Conservation (phyloP, 2,797 vertebrate genomes). For the Gymnoscopelus braueri region DNA sequence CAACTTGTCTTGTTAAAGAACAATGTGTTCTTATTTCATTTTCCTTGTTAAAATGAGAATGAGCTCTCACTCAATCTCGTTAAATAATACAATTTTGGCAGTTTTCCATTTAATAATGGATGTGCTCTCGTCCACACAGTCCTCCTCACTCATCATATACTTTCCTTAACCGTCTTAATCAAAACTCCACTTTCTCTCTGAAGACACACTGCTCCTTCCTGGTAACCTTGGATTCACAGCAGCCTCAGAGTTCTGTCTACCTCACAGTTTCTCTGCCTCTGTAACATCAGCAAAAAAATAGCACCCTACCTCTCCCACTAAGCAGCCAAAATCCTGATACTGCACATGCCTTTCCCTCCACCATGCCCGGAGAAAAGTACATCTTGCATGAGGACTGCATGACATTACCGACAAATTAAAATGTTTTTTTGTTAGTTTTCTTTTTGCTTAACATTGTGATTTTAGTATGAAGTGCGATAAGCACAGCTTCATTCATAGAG, state of each 20-base stretch:
- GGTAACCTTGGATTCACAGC: conserved; percentile 19
- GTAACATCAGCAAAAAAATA: conserved; percentile 32
- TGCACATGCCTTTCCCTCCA: not conserved
- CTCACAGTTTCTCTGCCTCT: conserved; percentile 19
- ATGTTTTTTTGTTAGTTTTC: not conserved
- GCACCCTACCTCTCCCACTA: not conserved
- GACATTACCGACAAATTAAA: not conserved
- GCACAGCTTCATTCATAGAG: not conserved
- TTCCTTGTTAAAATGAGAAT: too few species aligned
- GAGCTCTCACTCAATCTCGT: too few species aligned
- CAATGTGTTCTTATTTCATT: too few species aligned
- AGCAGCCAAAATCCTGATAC: conserved; percentile 19
- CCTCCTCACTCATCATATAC: too few species aligned
- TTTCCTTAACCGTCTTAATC: not conserved
- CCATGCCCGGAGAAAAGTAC: not conserved
- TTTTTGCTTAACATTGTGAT: not conserved
- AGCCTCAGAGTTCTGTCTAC: conserved; percentile 24
- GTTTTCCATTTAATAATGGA: too few species aligned
- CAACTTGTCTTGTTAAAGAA: too few species aligned
- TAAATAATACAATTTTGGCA: too few species aligned
- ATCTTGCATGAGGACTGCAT: not conserved
- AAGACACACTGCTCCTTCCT: not conserved
- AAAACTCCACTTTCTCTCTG: conserved; percentile 7
- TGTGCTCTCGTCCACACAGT: too few species aligned
- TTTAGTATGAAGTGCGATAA: not conserved